Evolutionary conservation across 2,888 invertebrate genomes (phyloP).

Genomic region (Papilio gigon): DNA sequence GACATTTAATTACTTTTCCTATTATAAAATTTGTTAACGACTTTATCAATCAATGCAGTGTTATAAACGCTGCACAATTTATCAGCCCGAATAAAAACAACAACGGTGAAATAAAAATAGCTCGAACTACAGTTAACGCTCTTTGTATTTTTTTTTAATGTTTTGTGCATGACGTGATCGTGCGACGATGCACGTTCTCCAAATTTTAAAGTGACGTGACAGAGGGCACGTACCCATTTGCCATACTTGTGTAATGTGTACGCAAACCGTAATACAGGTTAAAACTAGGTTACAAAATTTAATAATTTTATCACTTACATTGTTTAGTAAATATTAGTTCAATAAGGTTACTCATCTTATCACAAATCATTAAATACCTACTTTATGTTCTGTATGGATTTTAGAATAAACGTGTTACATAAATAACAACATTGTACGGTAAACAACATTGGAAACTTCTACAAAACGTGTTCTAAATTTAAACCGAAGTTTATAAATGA

Average conservation of each 20-base stretch:
- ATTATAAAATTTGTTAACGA: neutral
- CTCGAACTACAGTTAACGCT: neutral
- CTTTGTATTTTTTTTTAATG: neutral
- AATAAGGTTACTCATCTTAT: slow-evolving; percentile 20
- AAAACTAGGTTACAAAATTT: neutral
- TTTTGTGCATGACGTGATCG: slow-evolving; percentile 1
- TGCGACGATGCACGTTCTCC: neutral
- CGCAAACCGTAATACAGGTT: neutral
- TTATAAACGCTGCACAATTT: neutral
- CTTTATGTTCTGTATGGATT: neutral
- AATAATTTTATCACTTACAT: neutral
- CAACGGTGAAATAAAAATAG: neutral
- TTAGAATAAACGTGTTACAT: slow-evolving; percentile 16
- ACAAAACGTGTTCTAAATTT: neutral
- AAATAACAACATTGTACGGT: neutral
- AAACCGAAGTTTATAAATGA: neutral
- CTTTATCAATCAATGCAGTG: too few relatives aligned
- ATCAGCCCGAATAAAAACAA: neutral
- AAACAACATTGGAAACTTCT: neutral
- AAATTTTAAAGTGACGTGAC: slow-evolving; percentile 28
- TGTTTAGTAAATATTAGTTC: neutral
- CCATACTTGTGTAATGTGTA: slow-evolving; percentile 17
- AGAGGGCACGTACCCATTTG: slow-evolving; percentile 22
- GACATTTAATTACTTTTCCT: neutral
- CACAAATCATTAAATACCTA: slow-evolving; percentile 4